Base-by-base conservation (phyloP, 2,888 invertebrate species). In the Epistrophella euchroma region DNA sequence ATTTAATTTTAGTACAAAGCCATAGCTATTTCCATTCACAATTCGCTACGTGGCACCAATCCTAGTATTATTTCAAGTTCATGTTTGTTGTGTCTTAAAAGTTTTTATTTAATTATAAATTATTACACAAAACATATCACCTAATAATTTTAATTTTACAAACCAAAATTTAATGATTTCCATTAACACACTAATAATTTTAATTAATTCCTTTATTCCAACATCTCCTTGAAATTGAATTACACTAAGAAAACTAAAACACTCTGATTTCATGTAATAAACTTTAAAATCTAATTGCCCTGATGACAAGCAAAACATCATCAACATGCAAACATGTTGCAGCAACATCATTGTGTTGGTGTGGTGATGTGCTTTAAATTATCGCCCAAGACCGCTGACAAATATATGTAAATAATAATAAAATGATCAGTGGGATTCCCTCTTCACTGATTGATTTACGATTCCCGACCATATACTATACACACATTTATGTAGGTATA, bases 401-500 rank as follows among this genome's bases (percentile, higher is more conserved):
- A 83, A 74, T 62, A 62, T 62, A 81, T 81, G 60, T 66, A 76
- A 80, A 70, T 68, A 66, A 83, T 83, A 75, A 80, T 84, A 64
- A 83, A 78, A 17, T 68, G 82, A 84, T 84, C 64, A 43, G 32
- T 77, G 77, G 35, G 73, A 70, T 72, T 85, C 64, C 28, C 28
- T 5, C 0, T 25, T 4, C 25, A n/a, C n/a, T n/a, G n/a, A n/a
- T n/a, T n/a, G n/a, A n/a, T n/a, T n/a, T n/a, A n/a, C n/a, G n/a
- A n/a, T n/a, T n/a, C n/a, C n/a, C n/a, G n/a, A n/a, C 28, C 28
- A 28, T 28, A 28, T 28, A 28, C 2, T 25, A 25, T 4, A 25
- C 4, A 3, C 28, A 28, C n/a, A n/a, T n/a, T n/a, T n/a, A n/a
- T n/a, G n/a, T n/a, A n/a, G n/a, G n/a, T 28, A 28, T 40, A 47